phyloP scores from a whole-genome alignment of 2,113 vertebrate species.

The Anarrhichthys ocellatus region DNA sequence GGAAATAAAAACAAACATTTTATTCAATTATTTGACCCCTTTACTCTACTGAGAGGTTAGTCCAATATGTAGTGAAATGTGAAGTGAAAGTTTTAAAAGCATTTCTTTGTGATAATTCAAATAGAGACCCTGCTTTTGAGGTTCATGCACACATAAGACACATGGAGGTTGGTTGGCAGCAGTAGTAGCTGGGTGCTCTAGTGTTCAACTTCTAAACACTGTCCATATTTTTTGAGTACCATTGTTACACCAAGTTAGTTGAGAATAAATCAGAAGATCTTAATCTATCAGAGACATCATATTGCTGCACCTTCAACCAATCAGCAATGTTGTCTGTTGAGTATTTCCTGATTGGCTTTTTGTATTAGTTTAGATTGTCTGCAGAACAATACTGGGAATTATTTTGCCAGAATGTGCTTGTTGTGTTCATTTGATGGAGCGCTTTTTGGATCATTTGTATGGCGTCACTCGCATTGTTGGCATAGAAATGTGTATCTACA shows the following conservation, averaged over 20 bases:
- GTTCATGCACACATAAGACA: not conserved
- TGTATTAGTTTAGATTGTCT: slow-evolving; percentile 2
- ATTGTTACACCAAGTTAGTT: not conserved
- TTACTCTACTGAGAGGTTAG: not conserved
- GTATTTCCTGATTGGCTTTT: not conserved
- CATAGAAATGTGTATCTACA: not conserved
- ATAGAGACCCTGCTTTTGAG: not conserved
- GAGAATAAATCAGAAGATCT: not conserved
- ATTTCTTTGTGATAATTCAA: not conserved
- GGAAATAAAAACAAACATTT: not conserved
- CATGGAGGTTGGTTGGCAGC: not conserved
- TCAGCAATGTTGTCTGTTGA: not conserved
- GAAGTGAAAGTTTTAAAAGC: not conserved
- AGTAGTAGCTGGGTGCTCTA: not conserved
- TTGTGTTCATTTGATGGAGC: not conserved
- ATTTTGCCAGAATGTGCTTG: not conserved
- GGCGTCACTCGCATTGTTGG: not conserved
- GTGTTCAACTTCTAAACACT: not conserved
- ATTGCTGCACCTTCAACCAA: not conserved
- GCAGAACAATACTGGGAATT: not conserved
- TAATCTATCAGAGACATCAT: slow-evolving; percentile 1
- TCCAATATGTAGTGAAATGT: not conserved
- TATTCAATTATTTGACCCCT: not conserved
- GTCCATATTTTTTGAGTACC: not conserved
- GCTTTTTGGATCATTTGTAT: not conserved